These are phyloP conservation scores for Caretta caretta DNA, from an alignment of 2,113 vertebrate genomes.

Conservation along the genomic window DNA sequence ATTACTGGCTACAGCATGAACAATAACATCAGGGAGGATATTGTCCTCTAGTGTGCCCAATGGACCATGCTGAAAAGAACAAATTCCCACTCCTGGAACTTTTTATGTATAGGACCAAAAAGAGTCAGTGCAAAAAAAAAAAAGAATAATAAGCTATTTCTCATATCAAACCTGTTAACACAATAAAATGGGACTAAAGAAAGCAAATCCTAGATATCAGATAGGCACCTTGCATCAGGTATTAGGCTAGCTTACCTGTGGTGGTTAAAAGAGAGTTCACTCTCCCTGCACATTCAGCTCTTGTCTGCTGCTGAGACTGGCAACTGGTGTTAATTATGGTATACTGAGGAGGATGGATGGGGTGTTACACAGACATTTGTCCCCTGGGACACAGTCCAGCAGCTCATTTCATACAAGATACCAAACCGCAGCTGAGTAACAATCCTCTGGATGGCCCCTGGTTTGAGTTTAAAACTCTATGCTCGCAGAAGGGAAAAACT, in stretches of 20 bases:
- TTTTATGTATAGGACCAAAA: background rate
- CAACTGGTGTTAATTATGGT: conserved; percentile 67
- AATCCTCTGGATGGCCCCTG: conserved; percentile 37
- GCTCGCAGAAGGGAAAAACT: background rate
- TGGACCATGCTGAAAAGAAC: background rate
- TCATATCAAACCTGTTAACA: background rate
- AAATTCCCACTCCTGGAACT: background rate
- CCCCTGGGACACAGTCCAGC: conserved; percentile 54
- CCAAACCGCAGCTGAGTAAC: conserved; percentile 43
- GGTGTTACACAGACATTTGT: conserved; percentile 55
- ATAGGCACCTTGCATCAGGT: background rate
- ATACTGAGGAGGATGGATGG: background rate
- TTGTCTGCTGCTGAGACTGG: background rate
- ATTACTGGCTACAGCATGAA: background rate
- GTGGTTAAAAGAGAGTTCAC: background rate
- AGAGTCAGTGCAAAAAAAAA: background rate
- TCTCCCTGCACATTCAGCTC: background rate
- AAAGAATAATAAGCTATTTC: background rate
- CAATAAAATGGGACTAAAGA: background rate
- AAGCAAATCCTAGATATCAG: background rate
- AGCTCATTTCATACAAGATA: conserved; percentile 53
- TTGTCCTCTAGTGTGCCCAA: background rate
- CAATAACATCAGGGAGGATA: background rate
- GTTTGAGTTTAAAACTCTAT: background rate
- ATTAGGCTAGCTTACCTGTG: background rate